Conservation (phyloP, 2,113 vertebrate species). For the Loxodonta africana region DNA sequence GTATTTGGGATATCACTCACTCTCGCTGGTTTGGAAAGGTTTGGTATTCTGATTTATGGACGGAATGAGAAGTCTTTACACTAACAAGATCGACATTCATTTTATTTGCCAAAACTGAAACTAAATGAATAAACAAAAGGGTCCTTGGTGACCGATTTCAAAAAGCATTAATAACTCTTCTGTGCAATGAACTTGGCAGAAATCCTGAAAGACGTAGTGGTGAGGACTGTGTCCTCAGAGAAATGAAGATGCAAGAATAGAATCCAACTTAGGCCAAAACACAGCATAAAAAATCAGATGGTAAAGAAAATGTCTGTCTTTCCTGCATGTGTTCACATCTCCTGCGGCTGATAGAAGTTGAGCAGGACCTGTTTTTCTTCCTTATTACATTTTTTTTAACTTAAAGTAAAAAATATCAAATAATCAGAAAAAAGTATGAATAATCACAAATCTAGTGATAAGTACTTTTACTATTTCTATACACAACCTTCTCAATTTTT, state of each 20-base stretch:
- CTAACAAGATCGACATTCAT: no score
- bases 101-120: no score
- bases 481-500: not conserved
- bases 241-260: no score
- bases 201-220: no score
- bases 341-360: not conserved
- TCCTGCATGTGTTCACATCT: not conserved
- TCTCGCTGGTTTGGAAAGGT: not conserved
- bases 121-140: not conserved
- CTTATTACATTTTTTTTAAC: no score
- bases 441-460: not conserved
- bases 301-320: not conserved
- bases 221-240: no score
- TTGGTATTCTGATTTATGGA: not conserved
- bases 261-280: no score
- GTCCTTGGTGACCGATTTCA: no score
- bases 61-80: no score
- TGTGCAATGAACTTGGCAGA: no score
- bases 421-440: not conserved
- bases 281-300: not conserved
- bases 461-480: not conserved
- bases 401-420: no score
- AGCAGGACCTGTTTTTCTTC: not conserved
- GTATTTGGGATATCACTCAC: not conserved
- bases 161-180: not conserved